Conservation (phyloP, 2,888 invertebrate genomes). For the Nomada lathburiana region DNA sequence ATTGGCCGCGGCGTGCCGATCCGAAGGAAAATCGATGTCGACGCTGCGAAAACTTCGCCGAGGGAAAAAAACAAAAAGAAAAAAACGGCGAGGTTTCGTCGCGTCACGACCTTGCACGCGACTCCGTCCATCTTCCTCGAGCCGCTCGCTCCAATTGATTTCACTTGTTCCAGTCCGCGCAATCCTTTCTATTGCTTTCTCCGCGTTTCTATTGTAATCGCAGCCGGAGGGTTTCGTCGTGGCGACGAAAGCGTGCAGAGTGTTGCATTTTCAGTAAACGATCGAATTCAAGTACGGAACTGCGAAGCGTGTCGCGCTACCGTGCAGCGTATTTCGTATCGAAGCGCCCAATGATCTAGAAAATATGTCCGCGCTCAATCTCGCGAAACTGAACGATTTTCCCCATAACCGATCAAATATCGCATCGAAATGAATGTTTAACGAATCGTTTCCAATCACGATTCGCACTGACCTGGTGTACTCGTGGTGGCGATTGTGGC, state of each 20-base stretch:
- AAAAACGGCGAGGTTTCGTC: background rate
- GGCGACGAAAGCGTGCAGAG: constrained; percentile 26
- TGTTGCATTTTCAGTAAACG: background rate
- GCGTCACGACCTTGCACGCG: constrained; percentile 6
- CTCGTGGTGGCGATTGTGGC: constrained; percentile 84
- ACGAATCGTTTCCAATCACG: no score
- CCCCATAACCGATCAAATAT: no score
- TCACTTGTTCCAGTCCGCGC: constrained; percentile 20
- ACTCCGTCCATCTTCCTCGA: background rate
- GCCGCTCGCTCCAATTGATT: constrained; percentile 10
- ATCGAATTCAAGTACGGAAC: background rate
- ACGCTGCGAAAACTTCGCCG: background rate
- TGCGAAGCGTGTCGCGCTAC: background rate
- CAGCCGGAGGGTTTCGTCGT: background rate
- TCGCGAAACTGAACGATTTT: no score
- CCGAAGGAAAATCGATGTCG: background rate
- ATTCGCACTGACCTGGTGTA: constrained; percentile 85
- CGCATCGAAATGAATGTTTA: no score
- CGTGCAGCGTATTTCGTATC: background rate
- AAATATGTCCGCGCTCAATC: no score
- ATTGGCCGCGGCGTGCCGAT: constrained; percentile 8
- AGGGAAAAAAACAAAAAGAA: no score
- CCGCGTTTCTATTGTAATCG: constrained; percentile 40
- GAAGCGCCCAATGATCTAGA: no score
- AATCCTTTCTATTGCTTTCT: constrained; percentile 39